These are phyloP conservation scores for Sesamia inferens DNA, from an alignment of 2,888 invertebrate genomes.

Conservation along the genomic window DNA sequence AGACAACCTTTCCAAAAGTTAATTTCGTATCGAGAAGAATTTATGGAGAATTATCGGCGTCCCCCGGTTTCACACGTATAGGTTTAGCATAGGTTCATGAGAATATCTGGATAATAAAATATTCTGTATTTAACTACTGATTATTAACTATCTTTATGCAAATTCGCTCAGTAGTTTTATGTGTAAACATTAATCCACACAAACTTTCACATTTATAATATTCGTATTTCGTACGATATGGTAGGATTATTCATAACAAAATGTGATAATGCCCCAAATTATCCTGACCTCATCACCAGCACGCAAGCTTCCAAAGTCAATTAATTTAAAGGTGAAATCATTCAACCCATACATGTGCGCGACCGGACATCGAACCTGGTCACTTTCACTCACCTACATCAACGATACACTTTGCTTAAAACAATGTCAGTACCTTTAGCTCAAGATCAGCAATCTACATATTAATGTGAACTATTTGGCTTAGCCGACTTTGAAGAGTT, in stretches of 20 bases:
- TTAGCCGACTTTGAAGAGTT: not conserved
- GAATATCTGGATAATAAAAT: too few relatives aligned
- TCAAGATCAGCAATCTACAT: conserved; percentile 15
- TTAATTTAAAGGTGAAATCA: conserved; percentile 47
- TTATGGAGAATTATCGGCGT: not conserved
- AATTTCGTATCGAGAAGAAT: not conserved
- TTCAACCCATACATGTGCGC: conserved; percentile 19
- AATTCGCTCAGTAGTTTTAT: too few relatives aligned
- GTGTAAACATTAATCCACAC: too few relatives aligned
- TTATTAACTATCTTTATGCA: too few relatives aligned
- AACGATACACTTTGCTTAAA: conserved; percentile 54
- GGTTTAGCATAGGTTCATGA: too few relatives aligned
- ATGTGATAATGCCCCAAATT: not conserved
- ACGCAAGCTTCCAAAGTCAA: conserved; percentile 17
- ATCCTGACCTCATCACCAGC: not conserved
- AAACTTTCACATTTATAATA: too few relatives aligned
- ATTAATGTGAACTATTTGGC: conserved; percentile 17
- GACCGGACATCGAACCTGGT: conserved; percentile 46
- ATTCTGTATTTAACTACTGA: too few relatives aligned
- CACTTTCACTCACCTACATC: conserved; percentile 59
- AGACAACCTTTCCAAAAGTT: not conserved
- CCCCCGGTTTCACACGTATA: too few relatives aligned
- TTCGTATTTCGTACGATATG: too few relatives aligned
- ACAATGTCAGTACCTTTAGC: conserved; percentile 44
- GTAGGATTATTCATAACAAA: not conserved